These are phyloP conservation scores for Ptychoptera contaminata DNA, from an alignment of 2,888 invertebrate genomes.

Conservation along the genomic window DNA sequence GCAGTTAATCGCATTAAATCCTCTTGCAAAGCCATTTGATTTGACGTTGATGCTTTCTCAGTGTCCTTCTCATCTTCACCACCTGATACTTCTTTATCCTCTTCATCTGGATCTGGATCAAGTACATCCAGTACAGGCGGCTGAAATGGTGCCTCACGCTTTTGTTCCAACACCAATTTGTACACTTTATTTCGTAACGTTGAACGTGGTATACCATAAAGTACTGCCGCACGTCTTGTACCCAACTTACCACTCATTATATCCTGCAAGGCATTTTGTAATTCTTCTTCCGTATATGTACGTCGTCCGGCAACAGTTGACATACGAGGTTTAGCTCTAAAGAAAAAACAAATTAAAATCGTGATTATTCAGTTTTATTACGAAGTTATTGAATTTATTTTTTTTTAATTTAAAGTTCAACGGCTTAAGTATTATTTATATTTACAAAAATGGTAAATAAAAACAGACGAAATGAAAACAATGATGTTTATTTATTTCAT, in stretches of 20 bases:
- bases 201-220: constrained; percentile 93
- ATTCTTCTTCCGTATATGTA: constrained; percentile 90
- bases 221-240: constrained; percentile 81
- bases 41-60: constrained; percentile 36
- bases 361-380: no score
- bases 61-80: constrained; percentile 44
- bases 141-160: constrained; percentile 38
- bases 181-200: constrained; percentile 92
- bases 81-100: constrained; percentile 33
- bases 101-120: constrained; percentile 31
- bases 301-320: constrained; percentile 50
- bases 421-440: no score
- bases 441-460: no score
- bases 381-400: no score
- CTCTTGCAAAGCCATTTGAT: constrained; percentile 39
- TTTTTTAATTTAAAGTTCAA: no score
- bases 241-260: constrained; percentile 87
- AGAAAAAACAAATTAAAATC: no score
- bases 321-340: constrained; percentile 54
- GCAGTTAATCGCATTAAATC: constrained; percentile 41
- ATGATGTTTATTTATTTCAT: no score
- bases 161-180: constrained; percentile 59
- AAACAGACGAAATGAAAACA: no score
- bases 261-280: constrained; percentile 84
- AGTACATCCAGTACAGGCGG: constrained; percentile 14